These are phyloP conservation scores for Protodeltote pygarga DNA, from an alignment of 2,888 invertebrate species.

Conservation along the genomic window DNA sequence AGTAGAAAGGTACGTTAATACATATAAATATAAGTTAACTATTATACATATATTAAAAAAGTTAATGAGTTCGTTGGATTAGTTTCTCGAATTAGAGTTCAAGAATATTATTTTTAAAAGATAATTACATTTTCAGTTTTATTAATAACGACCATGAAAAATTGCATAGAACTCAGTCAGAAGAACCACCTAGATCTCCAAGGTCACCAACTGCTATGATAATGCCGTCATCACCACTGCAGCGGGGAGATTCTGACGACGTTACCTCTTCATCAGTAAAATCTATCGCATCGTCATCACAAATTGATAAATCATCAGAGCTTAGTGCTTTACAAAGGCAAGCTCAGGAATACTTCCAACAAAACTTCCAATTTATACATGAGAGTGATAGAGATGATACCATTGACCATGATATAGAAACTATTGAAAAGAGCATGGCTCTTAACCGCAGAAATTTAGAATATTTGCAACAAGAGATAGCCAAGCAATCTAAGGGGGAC, in stretches of 20 bases:
- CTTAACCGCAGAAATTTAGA: conserved; percentile 82
- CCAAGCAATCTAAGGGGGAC: conserved; percentile 79
- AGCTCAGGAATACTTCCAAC: conserved; percentile 84
- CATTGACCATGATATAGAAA: conserved; percentile 83
- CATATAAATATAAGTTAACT: not conserved
- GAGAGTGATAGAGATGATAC: conserved; percentile 85
- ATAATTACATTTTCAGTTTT: conserved; percentile 61
- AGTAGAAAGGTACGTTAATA: conserved; percentile 71
- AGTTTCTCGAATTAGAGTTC: not conserved
- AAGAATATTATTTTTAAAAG: no score
- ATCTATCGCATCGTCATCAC: conserved; percentile 77
- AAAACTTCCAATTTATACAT: conserved; percentile 85
- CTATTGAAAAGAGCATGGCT: conserved; percentile 84
- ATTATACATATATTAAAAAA: not conserved
- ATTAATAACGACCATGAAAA: conserved; percentile 89
- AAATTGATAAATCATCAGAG: conserved; percentile 80
- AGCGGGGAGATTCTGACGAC: conserved; percentile 78
- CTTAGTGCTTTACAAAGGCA: conserved; percentile 75
- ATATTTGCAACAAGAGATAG: conserved; percentile 84
- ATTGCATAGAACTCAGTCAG: conserved; percentile 93
- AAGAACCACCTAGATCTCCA: conserved; percentile 93
- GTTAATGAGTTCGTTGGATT: not conserved
- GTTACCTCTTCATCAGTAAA: conserved; percentile 78
- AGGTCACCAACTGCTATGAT: conserved; percentile 85
- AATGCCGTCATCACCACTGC: conserved; percentile 80